Evolutionary conservation across 1,140 invertebrate genomes (phyloP), one percentile per base, ranked within the genome.

Genomic region (Ceratoteleas bidentatus): DNA sequence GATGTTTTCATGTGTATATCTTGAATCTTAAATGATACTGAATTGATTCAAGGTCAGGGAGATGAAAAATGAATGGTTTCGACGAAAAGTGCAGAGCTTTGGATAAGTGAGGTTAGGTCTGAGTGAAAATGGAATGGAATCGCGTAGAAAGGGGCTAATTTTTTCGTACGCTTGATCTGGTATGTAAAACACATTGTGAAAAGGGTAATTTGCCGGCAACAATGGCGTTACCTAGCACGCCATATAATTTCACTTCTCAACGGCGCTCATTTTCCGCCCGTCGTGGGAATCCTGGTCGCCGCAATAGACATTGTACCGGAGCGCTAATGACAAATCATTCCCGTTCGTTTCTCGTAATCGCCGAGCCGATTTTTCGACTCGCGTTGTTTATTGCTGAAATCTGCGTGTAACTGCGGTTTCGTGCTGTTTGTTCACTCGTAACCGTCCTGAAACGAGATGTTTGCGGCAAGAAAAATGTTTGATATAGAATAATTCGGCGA

Each of bases 221-320:
- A 79, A 87, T 86, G 84, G 87, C 84, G 82, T 78, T 84, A 76
- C 68, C 73, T 64, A 84, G 72, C 60, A 77, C 64, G 81, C 77
- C 65, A 77, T 85, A 79, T 86, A 88, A 88, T 87, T 84, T 87
- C 75, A 82, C 65, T 82, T 64, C 82, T 81, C 75, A 66, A 69
- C 66, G 50, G 77, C 84, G 76, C 72, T 86, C 81, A 86, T 87
- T 86, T 86, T 88, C 81, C 80, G 65, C 62, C 80, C 81, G 65
- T 82, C 87, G 77, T 87, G 86, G 83, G 83, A 88, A 88, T 64
- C 43, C 14, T 47, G 38, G 45, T 43, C 38, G 49, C 13, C 14
- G 62, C 47, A 68, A 60, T 61, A 66, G 9, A 65, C 60, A 74
- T 65, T 73, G 50, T 66, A 60, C 38, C 45, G 16, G 40, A 73